Conservation (phyloP, 1,140 invertebrate species). For the Danaus plexippus region DNA sequence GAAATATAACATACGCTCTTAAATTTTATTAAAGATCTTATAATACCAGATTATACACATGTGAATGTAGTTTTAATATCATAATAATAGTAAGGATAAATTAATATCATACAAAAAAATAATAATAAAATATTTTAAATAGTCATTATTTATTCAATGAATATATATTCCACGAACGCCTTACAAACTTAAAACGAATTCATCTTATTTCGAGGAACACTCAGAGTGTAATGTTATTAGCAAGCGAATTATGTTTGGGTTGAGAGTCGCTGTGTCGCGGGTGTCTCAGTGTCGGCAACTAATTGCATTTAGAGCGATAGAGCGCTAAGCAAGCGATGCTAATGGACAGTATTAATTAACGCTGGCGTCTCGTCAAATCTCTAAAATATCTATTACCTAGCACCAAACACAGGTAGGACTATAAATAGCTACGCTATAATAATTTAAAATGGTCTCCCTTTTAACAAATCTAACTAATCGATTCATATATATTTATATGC, state of each 20-base stretch:
- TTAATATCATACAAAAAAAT: too few relatives aligned
- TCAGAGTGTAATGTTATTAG: constrained; percentile 40
- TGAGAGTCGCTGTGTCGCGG: constrained; percentile 34
- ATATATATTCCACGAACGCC: too few relatives aligned
- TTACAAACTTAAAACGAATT: too few relatives aligned
- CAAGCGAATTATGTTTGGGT: constrained; percentile 47
- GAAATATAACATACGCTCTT: too few relatives aligned
- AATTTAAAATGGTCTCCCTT: neutral
- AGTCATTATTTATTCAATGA: too few relatives aligned
- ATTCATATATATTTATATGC: too few relatives aligned
- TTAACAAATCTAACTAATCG: constrained; percentile 1
- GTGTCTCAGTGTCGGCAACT: constrained; percentile 28
- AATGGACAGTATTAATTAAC: constrained; percentile 61
- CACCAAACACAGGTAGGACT: neutral
- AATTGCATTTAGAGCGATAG: constrained; percentile 55
- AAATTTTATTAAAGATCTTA: too few relatives aligned
- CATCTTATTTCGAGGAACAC: neutral
- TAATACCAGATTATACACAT: too few relatives aligned
- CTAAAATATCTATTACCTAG: constrained; percentile 12
- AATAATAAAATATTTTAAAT: too few relatives aligned
- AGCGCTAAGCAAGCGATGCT: constrained; percentile 44
- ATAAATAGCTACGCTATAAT: neutral
- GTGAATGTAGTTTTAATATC: too few relatives aligned
- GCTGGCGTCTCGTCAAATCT: constrained; percentile 46
- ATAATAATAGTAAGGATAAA: too few relatives aligned